Conservation (phyloP, 2,888 invertebrate species). For the Xestia sexstrigata region DNA sequence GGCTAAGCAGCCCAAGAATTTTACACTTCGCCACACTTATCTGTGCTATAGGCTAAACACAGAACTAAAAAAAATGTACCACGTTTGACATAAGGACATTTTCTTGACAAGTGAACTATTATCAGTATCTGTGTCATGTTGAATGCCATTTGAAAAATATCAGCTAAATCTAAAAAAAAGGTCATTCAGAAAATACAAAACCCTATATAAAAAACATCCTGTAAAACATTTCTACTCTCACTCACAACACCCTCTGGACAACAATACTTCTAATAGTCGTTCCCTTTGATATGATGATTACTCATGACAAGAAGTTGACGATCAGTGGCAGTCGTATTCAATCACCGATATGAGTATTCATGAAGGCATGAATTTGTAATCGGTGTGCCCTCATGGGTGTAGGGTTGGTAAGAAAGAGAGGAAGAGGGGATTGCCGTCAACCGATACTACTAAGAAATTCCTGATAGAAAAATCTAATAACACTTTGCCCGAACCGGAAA, state of each 20-base stretch:
- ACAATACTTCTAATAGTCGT: constrained; percentile 43
- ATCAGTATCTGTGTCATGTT: too few relatives aligned
- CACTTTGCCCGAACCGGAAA: too few relatives aligned
- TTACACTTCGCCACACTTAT: too few relatives aligned
- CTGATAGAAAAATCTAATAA: too few relatives aligned
- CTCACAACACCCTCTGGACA: background rate
- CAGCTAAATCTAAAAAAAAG: background rate
- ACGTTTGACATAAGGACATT: too few relatives aligned
- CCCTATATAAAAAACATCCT: background rate
- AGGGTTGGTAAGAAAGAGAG: constrained; percentile 52
- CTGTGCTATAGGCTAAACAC: too few relatives aligned
- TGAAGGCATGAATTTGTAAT: constrained; percentile 61
- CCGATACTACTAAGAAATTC: too few relatives aligned
- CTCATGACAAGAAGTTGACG: constrained; percentile 74
- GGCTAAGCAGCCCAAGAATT: too few relatives aligned
- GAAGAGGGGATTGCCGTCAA: too few relatives aligned
- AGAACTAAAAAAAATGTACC: too few relatives aligned
- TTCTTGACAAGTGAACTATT: too few relatives aligned
- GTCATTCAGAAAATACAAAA: background rate
- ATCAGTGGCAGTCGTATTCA: constrained; percentile 65
- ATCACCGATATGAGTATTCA: constrained; percentile 67
- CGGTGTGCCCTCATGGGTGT: background rate
- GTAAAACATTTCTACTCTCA: background rate
- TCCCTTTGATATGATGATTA: constrained; percentile 78
- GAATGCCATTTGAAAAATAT: background rate